A percentile compares a stretch with the other conserved stretches of the same genome.
phyloP scores from a whole-genome alignment of 2,113 vertebrate genomes.

The Daboia siamensis region DNA sequence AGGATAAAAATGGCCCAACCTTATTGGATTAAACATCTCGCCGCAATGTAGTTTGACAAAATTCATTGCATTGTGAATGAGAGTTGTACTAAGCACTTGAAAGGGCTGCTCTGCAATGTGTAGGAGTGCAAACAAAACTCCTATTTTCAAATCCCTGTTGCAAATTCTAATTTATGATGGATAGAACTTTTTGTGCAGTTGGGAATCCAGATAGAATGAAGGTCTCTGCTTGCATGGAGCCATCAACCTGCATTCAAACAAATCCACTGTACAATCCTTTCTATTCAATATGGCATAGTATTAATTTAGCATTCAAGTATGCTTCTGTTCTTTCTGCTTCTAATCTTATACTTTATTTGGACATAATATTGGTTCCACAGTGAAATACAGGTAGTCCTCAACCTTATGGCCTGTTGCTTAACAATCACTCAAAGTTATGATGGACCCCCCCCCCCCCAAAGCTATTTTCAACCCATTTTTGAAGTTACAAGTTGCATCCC shows the following conservation, averaged over 20 bases:
- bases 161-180: background rate
- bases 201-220: background rate
- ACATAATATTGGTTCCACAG: background rate
- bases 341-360: background rate
- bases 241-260: background rate
- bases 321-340: background rate
- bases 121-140: background rate
- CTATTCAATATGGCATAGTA: background rate
- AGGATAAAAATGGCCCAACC: background rate
- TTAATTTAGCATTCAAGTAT: background rate
- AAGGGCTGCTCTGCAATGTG: background rate
- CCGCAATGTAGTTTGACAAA: background rate
- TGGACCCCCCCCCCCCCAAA: background rate
- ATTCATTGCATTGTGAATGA: background rate
- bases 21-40: background rate
- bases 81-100: background rate
- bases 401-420: background rate
- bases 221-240: background rate
- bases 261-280: background rate
- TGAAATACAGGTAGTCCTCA: background rate
- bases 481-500: background rate
- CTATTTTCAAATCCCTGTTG: background rate
- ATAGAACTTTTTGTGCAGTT: background rate
- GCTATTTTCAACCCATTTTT: background rate
- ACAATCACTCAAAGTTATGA: background rate